Conservation (phyloP, 2,113 vertebrate species). For the Corythoichthys intestinalis region DNA sequence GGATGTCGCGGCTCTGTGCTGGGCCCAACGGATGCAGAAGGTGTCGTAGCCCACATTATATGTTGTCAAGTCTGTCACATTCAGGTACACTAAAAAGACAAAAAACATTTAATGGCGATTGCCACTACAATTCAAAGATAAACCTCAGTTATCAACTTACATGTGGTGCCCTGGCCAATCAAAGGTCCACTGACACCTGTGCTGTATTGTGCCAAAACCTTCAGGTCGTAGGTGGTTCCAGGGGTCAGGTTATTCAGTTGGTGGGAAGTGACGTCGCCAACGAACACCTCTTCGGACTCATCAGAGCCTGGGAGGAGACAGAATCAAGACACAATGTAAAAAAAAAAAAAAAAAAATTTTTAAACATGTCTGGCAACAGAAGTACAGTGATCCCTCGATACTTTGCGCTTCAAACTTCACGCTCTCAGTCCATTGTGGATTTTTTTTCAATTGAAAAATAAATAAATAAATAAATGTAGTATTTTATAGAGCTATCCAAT, state of each 20-base stretch:
- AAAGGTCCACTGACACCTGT: slow-evolving; percentile 84
- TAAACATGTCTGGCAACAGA: background rate
- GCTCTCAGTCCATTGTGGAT: too few relatives aligned
- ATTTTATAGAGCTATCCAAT: too few relatives aligned
- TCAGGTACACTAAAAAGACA: slow-evolving; percentile 83
- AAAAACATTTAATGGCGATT: background rate
- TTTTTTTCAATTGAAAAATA: too few relatives aligned
- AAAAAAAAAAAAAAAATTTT: too few relatives aligned
- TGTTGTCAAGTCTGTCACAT: slow-evolving; percentile 85
- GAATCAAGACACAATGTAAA: background rate
- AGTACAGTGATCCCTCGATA: background rate
- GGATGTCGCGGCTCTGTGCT: slow-evolving; percentile 89
- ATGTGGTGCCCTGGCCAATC: slow-evolving; percentile 86
- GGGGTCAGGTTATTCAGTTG: slow-evolving; percentile 86
- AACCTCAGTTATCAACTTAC: slow-evolving; percentile 63
- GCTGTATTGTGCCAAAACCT: slow-evolving; percentile 89
- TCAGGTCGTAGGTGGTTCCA: slow-evolving; percentile 90
- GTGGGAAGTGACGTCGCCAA: slow-evolving; percentile 89
- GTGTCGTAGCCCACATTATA: slow-evolving; percentile 86
- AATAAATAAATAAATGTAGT: too few relatives aligned
- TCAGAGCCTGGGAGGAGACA: slow-evolving; percentile 74
- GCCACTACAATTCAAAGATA: background rate
- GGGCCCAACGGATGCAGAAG: slow-evolving; percentile 87
- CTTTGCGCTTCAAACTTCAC: too few relatives aligned
- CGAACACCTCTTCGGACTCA: slow-evolving; percentile 81